Percentiles rank a stretch among this genome's conserved stretches.
Conservation (phyloP, 2,888 invertebrate species). For the Oeneis ivallda region DNA sequence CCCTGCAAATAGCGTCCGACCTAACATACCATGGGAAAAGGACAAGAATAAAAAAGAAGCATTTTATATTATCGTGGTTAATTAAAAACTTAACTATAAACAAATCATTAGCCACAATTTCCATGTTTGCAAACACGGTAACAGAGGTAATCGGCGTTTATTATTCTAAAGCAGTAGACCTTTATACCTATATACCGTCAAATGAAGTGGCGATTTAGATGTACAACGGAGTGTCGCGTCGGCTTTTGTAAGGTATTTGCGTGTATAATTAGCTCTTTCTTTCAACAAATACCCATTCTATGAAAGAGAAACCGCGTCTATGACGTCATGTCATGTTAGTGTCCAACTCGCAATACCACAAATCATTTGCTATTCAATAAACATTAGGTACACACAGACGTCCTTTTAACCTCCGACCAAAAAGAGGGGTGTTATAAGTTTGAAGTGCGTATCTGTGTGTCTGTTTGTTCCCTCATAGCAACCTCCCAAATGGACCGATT, state of each 20-base stretch:
- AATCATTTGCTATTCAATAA: neutral
- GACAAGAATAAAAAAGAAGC: too few species aligned
- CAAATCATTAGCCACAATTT: neutral
- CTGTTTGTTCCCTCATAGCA: too few species aligned
- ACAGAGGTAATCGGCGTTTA: slow-evolving; percentile 20
- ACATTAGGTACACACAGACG: neutral
- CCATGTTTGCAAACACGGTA: slow-evolving; percentile 16
- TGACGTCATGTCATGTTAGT: slow-evolving; percentile 16
- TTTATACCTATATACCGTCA: slow-evolving; percentile 14
- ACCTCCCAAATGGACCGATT: too few species aligned
- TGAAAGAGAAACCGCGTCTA: slow-evolving; percentile 33
- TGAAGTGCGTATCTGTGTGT: too few species aligned
- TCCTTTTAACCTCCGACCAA: too few species aligned
- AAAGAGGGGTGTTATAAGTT: too few species aligned
- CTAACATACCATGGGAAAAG: too few species aligned
- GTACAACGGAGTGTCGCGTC: slow-evolving; percentile 21
- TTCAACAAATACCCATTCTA: slow-evolving; percentile 19
- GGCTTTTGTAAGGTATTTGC: slow-evolving; percentile 38
- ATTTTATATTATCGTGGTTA: neutral
- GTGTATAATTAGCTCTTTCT: slow-evolving; percentile 38
- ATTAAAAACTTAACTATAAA: neutral
- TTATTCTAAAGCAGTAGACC: slow-evolving; percentile 20
- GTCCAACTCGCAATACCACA: neutral
- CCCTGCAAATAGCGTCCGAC: too few species aligned
- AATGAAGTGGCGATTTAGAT: slow-evolving; percentile 29